phyloP scores from a whole-genome alignment of 2,113 vertebrate species.

The Microtus pennsylvanicus region DNA sequence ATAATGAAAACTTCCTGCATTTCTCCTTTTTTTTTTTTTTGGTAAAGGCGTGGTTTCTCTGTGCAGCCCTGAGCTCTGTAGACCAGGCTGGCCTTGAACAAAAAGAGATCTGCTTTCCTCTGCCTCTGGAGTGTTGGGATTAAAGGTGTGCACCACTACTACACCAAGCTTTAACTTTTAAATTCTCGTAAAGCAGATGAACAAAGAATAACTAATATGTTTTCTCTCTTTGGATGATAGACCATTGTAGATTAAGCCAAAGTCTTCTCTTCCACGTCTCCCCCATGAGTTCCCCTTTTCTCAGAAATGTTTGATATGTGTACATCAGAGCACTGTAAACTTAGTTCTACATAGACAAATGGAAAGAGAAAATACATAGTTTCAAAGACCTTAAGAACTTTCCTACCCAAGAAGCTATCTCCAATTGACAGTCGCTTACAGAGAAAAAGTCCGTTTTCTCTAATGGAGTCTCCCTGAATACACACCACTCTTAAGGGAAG shows the following conservation, averaged over 20 bases:
- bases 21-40: neutral
- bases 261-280: neutral
- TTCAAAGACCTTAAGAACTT: slow-evolving; percentile 37
- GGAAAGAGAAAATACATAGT: neutral
- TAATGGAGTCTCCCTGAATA: neutral
- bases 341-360: neutral
- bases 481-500: neutral
- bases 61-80: neutral
- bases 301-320: neutral
- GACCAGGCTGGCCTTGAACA: too few species aligned
- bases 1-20: neutral
- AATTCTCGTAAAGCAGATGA: neutral
- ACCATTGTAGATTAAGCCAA: too few species aligned
- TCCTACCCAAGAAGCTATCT: neutral
- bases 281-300: neutral
- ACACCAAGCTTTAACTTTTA: neutral
- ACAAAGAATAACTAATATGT: neutral
- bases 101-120: neutral
- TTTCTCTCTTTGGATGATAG: neutral
- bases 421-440: neutral
- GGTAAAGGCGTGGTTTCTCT: neutral
- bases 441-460: neutral
- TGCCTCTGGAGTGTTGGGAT: neutral
- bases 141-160: fast-evolving
- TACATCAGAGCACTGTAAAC: neutral